Evolutionary conservation across 2,888 invertebrate species (phyloP), one percentile per base, ranked within the genome.

Genomic region (Priocnemis perturbator): DNA sequence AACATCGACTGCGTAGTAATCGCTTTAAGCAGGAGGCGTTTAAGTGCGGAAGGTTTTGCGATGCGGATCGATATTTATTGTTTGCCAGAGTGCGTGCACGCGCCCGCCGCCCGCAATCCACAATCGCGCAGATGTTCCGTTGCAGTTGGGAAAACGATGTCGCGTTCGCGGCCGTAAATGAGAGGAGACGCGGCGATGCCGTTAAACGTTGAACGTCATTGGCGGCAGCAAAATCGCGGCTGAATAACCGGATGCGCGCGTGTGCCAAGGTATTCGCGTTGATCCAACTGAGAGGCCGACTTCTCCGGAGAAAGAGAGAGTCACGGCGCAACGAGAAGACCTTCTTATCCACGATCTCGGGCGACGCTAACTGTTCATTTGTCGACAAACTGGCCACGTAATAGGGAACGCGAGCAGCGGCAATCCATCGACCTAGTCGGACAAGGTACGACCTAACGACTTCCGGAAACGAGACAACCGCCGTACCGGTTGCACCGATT

Each of bases 361-460:
- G 64, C 72, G 74, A 78, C 68, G 74, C 70, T 81, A 81, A 81
- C 82, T 76, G 81, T 81, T 81, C 76, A 81, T 81, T 75, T 77
- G 81, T 81, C 76, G 76, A 77, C 69, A 65, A 44, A 37, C 53
- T 47, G 26, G 60, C 64, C 59, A 55, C 58, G 69, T 65, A 57
- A 71, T 55, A 69, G 67, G 44, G 66, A 72, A 67, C 70, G 45
- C 64, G 61, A 58, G 55, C 66, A 60, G 47, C 64, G 61, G 64
- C 62, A 52, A 78, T 75, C 76, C 64, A 64, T 78, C 77, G 76
- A 71, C 78, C 78, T 73, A 78, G 64, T 78, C 60, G 70, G 64
- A 62, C 44, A 69, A 61, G 64, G 71, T 55, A 53, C 58, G 73
- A 59, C 70, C 62, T 67, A 77, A 81, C 71, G 67, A 81, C 67